These are phyloP conservation scores for Tenebrosternarchus preto DNA, from an alignment of 2,113 vertebrate species.

Conservation along the genomic window DNA sequence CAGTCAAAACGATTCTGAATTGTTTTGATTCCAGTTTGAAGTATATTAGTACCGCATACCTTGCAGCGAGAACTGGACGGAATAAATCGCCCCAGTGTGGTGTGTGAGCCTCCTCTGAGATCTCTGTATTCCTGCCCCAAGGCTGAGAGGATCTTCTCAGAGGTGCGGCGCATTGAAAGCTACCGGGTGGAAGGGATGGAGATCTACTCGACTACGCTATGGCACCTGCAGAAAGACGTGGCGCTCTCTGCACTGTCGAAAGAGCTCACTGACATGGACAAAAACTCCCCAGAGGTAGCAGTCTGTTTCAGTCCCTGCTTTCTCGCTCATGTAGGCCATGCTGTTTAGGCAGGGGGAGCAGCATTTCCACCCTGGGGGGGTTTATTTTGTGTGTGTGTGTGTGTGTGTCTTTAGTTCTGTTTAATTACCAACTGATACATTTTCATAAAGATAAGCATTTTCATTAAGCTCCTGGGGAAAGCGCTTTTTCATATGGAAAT, in stretches of 20 bases:
- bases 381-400: neutral
- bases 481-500: too few relatives aligned
- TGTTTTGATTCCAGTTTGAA: too few relatives aligned
- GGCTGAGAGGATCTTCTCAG: conserved; percentile 95
- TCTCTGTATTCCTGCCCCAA: conserved; percentile 56
- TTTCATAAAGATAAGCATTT: neutral
- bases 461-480: too few relatives aligned
- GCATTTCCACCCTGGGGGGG: neutral
- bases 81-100: neutral
- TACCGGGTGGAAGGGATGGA: conserved; percentile 97
- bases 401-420: neutral
- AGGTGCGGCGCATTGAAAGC: conserved; percentile 93
- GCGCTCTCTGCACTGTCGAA: conserved; percentile 94
- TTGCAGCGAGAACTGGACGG: neutral
- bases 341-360: neutral
- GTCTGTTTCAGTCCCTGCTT: neutral
- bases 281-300: conserved; percentile 95
- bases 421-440: neutral
- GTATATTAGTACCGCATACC: too few relatives aligned
- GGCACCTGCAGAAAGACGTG: conserved; percentile 98
- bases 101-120: neutral
- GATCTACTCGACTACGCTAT: conserved; percentile 96
- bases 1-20: neutral
- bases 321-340: too few relatives aligned
- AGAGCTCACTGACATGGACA: conserved; percentile 98